phyloP scores from a whole-genome alignment of 1,140 invertebrate species.

The Saxidomus purpurata region DNA sequence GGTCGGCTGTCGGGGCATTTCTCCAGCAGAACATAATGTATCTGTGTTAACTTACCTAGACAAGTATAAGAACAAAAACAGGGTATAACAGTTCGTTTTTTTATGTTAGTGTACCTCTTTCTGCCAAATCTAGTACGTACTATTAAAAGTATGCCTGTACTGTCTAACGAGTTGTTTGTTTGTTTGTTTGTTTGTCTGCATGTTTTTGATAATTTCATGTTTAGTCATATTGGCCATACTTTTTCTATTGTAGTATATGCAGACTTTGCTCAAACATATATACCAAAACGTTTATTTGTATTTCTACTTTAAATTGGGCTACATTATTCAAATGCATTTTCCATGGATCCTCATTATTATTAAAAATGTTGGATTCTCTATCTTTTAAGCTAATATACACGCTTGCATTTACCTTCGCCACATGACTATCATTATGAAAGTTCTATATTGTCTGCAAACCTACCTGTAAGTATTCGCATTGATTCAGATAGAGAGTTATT shows the following conservation, averaged over 20 bases:
- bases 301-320: too few species aligned
- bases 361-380: background rate
- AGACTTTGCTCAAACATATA: background rate
- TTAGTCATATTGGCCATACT: background rate
- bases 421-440: constrained; percentile 50
- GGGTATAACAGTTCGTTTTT: background rate
- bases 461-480: constrained; percentile 13
- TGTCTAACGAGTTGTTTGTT: too few species aligned
- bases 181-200: too few species aligned
- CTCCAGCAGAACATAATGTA: background rate
- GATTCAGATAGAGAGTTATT: constrained; percentile 3
- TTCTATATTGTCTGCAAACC: constrained; percentile 24
- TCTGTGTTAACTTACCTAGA: background rate
- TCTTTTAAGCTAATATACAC: constrained; percentile 33
- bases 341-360: background rate
- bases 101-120: background rate
- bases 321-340: background rate
- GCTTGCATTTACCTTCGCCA: background rate
- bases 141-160: too few species aligned
- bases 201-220: too few species aligned
- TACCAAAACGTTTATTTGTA: too few species aligned
- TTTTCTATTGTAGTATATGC: background rate
- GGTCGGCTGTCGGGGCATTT: background rate
- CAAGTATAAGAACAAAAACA: background rate
- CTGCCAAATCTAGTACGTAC: background rate